These are phyloP conservation scores for Uria lomvia DNA, from an alignment of 2,113 vertebrate genomes.

Conservation along the genomic window DNA sequence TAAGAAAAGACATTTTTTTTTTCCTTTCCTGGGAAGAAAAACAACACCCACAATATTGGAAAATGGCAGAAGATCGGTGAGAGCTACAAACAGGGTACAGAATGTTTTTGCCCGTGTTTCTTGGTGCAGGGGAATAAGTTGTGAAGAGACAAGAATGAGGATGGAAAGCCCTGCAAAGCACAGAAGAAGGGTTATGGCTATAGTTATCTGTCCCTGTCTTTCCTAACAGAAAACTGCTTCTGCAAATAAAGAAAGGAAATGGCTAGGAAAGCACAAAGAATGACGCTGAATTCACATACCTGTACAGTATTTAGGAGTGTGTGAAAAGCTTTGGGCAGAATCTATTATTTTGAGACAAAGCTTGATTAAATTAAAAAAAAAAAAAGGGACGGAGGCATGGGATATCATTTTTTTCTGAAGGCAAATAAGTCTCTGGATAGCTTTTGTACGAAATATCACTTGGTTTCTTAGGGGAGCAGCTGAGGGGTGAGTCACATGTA, in stretches of 20 bases:
- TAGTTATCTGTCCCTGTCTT: background rate
- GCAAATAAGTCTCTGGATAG: background rate
- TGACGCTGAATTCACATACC: background rate
- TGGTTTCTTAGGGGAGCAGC: background rate
- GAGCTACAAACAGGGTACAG: background rate
- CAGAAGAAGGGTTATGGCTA: background rate
- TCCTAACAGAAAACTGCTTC: background rate
- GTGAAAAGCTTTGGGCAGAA: background rate
- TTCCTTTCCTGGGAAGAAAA: background rate
- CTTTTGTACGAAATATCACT: background rate
- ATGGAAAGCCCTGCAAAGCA: background rate
- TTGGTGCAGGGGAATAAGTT: background rate
- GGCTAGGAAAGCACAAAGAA: background rate
- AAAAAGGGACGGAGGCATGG: background rate
- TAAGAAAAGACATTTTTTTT: background rate
- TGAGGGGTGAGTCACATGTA: constrained; percentile 37
- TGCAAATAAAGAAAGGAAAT: background rate
- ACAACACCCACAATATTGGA: background rate
- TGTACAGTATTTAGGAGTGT: background rate
- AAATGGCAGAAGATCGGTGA: background rate
- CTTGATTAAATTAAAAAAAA: background rate
- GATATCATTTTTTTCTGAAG: background rate
- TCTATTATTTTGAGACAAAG: background rate
- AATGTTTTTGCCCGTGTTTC: background rate
- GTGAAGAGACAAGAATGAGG: background rate